Conservation (phyloP, 2,797 vertebrate species). For the Diplodus sargus region DNA sequence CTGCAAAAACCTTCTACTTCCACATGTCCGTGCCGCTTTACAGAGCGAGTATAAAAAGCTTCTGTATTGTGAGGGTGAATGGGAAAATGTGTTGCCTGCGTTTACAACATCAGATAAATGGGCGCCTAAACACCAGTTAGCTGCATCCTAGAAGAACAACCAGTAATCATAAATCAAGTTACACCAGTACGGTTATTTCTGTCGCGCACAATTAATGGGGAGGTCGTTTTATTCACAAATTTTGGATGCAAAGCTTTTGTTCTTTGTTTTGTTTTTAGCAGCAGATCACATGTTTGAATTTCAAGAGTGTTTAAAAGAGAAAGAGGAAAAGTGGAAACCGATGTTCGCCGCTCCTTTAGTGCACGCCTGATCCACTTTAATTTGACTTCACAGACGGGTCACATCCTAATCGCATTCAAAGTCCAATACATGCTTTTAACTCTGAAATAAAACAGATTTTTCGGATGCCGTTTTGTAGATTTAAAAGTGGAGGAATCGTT, state of each 20-base stretch:
- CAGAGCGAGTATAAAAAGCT: slow-evolving; percentile 52
- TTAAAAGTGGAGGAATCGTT: slow-evolving; percentile 10
- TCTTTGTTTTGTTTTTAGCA: slow-evolving; percentile 37
- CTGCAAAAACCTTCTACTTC: slow-evolving; percentile 56
- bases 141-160: slow-evolving; percentile 24
- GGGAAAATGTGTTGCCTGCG: slow-evolving; percentile 12
- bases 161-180: slow-evolving; percentile 36
- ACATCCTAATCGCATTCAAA: slow-evolving; percentile 21
- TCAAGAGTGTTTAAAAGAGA: slow-evolving; percentile 10
- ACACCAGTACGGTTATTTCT: slow-evolving; percentile 34
- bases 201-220: slow-evolving; percentile 9
- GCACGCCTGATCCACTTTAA: slow-evolving; percentile 30
- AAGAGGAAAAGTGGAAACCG: slow-evolving; percentile 4
- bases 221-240: slow-evolving; percentile 13
- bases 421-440: slow-evolving; percentile 18
- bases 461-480: background rate
- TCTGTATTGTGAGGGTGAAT: slow-evolving; percentile 48
- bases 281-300: slow-evolving; percentile 32
- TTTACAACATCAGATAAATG: slow-evolving; percentile 16
- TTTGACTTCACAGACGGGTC: slow-evolving; percentile 14
- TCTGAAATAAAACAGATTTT: slow-evolving; percentile 13
- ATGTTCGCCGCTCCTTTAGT: background rate
- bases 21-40: slow-evolving; percentile 45
- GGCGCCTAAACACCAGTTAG: slow-evolving; percentile 37
- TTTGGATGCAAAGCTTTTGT: background rate